These are phyloP conservation scores for Tenualosa thibaudeaui DNA, from an alignment of 2,797 vertebrate species.

Conservation along the genomic window DNA sequence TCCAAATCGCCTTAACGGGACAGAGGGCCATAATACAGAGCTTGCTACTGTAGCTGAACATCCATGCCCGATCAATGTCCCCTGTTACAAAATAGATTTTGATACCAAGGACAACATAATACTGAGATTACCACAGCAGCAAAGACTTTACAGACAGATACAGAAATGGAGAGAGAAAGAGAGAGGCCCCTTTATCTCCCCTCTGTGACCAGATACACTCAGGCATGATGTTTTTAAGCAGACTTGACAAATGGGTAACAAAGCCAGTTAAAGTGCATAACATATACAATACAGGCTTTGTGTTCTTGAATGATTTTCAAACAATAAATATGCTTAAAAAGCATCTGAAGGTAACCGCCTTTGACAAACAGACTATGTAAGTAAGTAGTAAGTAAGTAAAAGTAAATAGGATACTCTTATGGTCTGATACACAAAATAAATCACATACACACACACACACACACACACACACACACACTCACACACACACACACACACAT, in stretches of 20 bases:
- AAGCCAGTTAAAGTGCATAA: not conserved
- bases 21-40: slow-evolving; percentile 35
- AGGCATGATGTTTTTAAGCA: not conserved
- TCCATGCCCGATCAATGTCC: slow-evolving; percentile 29
- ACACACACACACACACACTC: no score
- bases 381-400: not conserved
- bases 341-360: not conserved
- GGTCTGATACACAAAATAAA: not conserved
- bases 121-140: not conserved
- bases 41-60: slow-evolving; percentile 25
- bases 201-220: not conserved
- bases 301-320: not conserved
- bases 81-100: not conserved
- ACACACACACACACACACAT: not conserved
- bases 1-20: slow-evolving; percentile 45
- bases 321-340: not conserved
- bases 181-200: no score
- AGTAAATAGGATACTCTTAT: not conserved
- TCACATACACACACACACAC: not conserved
- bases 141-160: not conserved
- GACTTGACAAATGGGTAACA: not conserved
- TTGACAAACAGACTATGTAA: not conserved
- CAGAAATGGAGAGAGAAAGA: not conserved
- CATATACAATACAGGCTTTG: not conserved
- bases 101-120: not conserved